These are phyloP conservation scores for Bombus sibiricus DNA, from an alignment of 1,140 invertebrate genomes.

Conservation along the genomic window DNA sequence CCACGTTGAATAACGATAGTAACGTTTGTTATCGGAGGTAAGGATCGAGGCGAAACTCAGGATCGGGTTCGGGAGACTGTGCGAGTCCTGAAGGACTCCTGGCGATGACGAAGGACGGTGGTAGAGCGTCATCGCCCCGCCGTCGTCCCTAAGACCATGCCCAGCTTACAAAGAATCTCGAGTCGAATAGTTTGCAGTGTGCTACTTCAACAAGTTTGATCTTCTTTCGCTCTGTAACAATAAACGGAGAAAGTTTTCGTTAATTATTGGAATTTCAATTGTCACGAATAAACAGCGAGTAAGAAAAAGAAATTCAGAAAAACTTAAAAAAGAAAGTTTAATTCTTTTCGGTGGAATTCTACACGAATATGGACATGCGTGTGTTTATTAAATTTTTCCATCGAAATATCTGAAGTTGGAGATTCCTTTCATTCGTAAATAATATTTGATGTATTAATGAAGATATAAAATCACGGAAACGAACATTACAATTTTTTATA, in stretches of 20 bases:
- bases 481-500: too few relatives aligned
- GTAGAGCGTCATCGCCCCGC: constrained; percentile 79
- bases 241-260: neutral
- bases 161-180: constrained; percentile 62
- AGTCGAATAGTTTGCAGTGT: constrained; percentile 21
- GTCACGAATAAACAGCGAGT: too few relatives aligned
- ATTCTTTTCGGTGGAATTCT: too few relatives aligned
- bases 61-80: constrained; percentile 60
- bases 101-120: constrained; percentile 71
- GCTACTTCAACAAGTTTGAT: neutral
- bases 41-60: constrained; percentile 49
- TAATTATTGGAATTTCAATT: neutral
- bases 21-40: constrained; percentile 17
- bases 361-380: too few relatives aligned
- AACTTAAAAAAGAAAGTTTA: neutral
- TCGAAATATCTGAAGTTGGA: too few relatives aligned
- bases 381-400: too few relatives aligned
- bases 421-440: too few relatives aligned
- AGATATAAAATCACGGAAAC: too few relatives aligned
- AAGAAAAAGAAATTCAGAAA: neutral
- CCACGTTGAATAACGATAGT: constrained; percentile 31
- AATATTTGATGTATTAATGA: too few relatives aligned
- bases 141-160: constrained; percentile 76
- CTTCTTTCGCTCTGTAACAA: neutral
- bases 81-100: constrained; percentile 77